These are phyloP conservation scores for Clinocottus analis DNA, from an alignment of 2,113 vertebrate genomes.

Conservation along the genomic window DNA sequence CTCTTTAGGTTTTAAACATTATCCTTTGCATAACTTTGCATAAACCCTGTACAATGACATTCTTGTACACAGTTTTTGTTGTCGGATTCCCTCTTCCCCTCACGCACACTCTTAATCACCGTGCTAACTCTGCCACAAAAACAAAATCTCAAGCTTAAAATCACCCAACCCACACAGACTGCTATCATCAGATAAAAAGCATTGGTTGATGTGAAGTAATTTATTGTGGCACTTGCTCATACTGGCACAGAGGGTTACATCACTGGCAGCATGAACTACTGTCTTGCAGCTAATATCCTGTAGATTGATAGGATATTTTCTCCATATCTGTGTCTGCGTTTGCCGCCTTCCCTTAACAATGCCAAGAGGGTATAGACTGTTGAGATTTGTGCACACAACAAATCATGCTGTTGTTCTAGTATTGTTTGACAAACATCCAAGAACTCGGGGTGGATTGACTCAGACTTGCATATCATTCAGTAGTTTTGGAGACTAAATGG, in stretches of 20 bases:
- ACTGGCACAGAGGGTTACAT: slow-evolving; percentile 77
- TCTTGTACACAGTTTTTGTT: slow-evolving; percentile 55
- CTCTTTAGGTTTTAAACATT: slow-evolving; percentile 29
- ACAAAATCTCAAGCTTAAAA: slow-evolving; percentile 68
- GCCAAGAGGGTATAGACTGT: slow-evolving; percentile 70
- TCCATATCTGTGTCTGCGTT: slow-evolving; percentile 65
- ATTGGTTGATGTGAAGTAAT: slow-evolving; percentile 72
- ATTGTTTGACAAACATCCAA: slow-evolving; percentile 70
- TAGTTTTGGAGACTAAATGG: slow-evolving; percentile 60
- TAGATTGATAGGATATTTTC: slow-evolving; percentile 78
- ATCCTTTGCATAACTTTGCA: slow-evolving; percentile 52
- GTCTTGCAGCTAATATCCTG: slow-evolving; percentile 79
- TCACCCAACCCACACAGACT: slow-evolving; percentile 72
- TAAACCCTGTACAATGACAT: slow-evolving; percentile 41
- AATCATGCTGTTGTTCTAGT: slow-evolving; percentile 63
- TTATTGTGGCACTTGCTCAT: slow-evolving; percentile 79
- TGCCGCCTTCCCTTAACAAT: slow-evolving; percentile 69
- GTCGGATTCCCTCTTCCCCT: slow-evolving; percentile 47
- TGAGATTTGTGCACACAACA: slow-evolving; percentile 64
- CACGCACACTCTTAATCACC: slow-evolving; percentile 53
- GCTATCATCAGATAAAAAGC: slow-evolving; percentile 74
- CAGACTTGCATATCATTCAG: slow-evolving; percentile 64
- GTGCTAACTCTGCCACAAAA: slow-evolving; percentile 42
- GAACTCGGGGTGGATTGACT: slow-evolving; percentile 60
- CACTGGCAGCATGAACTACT: slow-evolving; percentile 73